Conservation (phyloP, 2,888 invertebrate species). For the Fragum whitleyi region DNA sequence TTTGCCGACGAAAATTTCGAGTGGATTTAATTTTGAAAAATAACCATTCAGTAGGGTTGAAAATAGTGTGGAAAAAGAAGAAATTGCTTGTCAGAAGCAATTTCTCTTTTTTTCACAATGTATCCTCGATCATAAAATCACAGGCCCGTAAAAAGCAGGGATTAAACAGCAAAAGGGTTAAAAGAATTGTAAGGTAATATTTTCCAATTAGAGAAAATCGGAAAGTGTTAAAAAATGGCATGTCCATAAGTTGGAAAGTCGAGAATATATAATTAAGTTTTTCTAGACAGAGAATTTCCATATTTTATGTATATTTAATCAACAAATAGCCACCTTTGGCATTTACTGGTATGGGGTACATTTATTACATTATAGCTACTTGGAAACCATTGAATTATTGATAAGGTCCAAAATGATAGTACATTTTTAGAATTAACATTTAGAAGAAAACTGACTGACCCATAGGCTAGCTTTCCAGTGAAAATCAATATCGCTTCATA, state of each 20-base stretch:
- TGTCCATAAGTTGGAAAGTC: slow-evolving; percentile 8
- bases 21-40: too few species aligned
- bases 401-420: slow-evolving; percentile 62
- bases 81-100: too few species aligned
- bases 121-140: too few species aligned
- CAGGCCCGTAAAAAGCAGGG: too few species aligned
- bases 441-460: slow-evolving; percentile 10
- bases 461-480: slow-evolving; percentile 5
- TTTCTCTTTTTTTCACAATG: too few species aligned
- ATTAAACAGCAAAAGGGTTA: too few species aligned
- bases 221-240: too few species aligned
- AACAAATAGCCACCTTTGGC: slow-evolving; percentile 65
- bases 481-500: slow-evolving; percentile 39
- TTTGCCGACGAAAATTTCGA: too few species aligned
- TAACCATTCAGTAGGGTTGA: too few species aligned
- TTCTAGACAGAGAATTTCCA: slow-evolving; percentile 53
- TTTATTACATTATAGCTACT: slow-evolving; percentile 60
- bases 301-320: slow-evolving; percentile 68
- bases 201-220: too few species aligned
- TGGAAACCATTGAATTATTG: slow-evolving; percentile 59
- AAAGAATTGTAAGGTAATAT: too few species aligned
- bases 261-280: slow-evolving; percentile 44
- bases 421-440: slow-evolving; percentile 61
- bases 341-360: slow-evolving; percentile 48
- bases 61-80: too few species aligned